A percentile compares a stretch with the other conserved stretches of the same genome.
Evolutionary conservation across 2,113 vertebrate genomes (phyloP).

Genomic region (Notothenia coriiceps): DNA sequence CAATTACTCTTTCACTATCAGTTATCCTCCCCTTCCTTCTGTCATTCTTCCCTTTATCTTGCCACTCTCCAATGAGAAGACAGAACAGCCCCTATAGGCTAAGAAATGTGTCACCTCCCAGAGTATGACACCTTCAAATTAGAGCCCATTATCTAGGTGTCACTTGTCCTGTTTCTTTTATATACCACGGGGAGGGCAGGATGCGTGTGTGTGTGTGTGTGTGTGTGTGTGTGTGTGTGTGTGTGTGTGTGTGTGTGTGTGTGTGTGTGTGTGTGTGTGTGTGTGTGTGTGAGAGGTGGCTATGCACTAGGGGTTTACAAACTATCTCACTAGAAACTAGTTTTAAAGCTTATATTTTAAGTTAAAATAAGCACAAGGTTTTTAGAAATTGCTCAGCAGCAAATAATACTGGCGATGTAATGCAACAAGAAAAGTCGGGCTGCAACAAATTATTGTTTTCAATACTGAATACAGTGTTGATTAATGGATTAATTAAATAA

Average conservation of each 20-base stretch:
- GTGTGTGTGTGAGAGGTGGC: constrained; percentile 29
- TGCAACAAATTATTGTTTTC: background rate
- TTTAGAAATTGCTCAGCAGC: background rate
- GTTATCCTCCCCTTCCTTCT: constrained; percentile 61
- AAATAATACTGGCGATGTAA: background rate
- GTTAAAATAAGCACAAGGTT: background rate
- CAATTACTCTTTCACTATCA: constrained; percentile 88
- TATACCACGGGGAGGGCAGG: constrained; percentile 75
- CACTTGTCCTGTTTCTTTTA: constrained; percentile 83
- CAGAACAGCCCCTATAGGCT: constrained; percentile 69
- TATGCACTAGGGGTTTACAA: background rate
- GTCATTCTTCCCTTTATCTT: constrained; percentile 26
- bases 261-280: constrained; percentile 36
- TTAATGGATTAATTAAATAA: background rate
- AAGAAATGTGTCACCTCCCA: constrained; percentile 79
- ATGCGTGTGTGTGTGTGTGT: constrained; percentile 42
- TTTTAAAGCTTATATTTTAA: constrained; percentile 17
- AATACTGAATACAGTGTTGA: background rate
- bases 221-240: constrained; percentile 33
- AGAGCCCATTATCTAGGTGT: constrained; percentile 88
- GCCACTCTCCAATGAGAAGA: constrained; percentile 27
- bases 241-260: constrained; percentile 31
- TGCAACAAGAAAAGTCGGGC: background rate
- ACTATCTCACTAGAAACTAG: background rate
- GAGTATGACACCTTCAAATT: constrained; percentile 89